phyloP scores from a whole-genome alignment of 2,888 invertebrate genomes.

The Ischnura elegans region DNA sequence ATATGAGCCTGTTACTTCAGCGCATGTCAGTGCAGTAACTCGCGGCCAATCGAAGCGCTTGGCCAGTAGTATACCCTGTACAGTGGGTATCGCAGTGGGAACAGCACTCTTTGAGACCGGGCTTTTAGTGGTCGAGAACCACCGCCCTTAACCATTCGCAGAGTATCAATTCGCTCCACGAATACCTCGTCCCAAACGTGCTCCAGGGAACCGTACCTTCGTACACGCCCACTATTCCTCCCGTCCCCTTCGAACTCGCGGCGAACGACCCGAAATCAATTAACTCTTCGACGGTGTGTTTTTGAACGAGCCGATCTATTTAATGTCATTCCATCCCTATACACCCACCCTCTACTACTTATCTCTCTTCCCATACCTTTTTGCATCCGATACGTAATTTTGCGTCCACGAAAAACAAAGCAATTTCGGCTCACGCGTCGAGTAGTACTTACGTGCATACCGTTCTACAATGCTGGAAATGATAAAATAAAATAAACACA shows the following conservation, averaged over 20 bases:
- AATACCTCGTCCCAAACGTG: background rate
- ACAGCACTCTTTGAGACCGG: too few species aligned
- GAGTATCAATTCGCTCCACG: background rate
- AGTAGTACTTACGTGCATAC: background rate
- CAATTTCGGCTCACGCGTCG: too few species aligned
- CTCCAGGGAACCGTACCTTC: background rate
- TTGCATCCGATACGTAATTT: background rate
- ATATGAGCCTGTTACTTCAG: too few species aligned
- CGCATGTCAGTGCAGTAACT: too few species aligned
- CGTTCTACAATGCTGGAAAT: background rate
- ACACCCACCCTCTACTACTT: background rate
- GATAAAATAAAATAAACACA: background rate
- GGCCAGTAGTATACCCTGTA: too few species aligned
- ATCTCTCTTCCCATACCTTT: background rate
- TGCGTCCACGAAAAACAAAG: background rate
- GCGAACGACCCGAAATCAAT: conserved; percentile 46
- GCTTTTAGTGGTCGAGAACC: background rate
- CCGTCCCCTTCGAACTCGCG: background rate
- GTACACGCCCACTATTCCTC: background rate
- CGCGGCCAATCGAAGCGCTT: too few species aligned
- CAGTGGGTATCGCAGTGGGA: too few species aligned
- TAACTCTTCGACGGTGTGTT: conserved; percentile 41
- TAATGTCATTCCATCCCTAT: conserved; percentile 8
- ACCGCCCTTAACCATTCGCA: background rate
- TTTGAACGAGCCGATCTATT: conserved; percentile 65